phyloP scores from a whole-genome alignment of 1,140 invertebrate species.

The Delia radicum region DNA sequence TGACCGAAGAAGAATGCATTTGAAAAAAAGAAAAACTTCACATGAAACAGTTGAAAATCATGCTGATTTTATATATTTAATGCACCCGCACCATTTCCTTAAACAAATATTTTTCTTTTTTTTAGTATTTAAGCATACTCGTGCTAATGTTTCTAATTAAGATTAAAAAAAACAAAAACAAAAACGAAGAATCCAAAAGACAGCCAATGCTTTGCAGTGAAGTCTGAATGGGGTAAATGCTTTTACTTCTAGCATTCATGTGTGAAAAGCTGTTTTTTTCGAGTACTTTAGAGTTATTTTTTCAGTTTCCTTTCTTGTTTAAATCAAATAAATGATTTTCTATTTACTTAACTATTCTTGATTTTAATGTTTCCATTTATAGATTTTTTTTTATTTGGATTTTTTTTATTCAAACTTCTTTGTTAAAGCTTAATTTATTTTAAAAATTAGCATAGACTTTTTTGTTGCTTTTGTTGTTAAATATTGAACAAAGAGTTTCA shows the following conservation, averaged over 20 bases:
- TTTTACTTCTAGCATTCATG: constrained; percentile 20
- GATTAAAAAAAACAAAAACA: not conserved
- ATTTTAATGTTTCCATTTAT: not conserved
- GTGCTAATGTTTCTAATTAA: constrained; percentile 24
- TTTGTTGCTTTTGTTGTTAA: not conserved
- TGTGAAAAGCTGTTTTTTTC: constrained; percentile 18
- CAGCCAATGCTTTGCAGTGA: not conserved
- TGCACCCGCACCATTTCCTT: constrained; percentile 12
- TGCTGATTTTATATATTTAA: not conserved
- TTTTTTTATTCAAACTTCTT: not conserved
- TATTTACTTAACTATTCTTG: not conserved
- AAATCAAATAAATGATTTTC: not conserved
- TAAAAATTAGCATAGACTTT: not conserved
- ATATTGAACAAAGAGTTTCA: not conserved
- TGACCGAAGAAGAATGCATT: not conserved
- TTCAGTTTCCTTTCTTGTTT: not conserved
- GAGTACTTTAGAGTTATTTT: not conserved
- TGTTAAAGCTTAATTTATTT: not conserved
- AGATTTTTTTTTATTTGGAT: too few species aligned
- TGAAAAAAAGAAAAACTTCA: not conserved
- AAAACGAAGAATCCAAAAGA: not conserved
- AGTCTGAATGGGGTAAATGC: not conserved
- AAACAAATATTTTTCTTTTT: constrained; percentile 10
- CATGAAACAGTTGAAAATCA: not conserved
- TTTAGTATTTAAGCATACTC: constrained; percentile 12